These are phyloP conservation scores for Lathronympha strigana DNA, from an alignment of 2,888 invertebrate species.

Conservation along the genomic window DNA sequence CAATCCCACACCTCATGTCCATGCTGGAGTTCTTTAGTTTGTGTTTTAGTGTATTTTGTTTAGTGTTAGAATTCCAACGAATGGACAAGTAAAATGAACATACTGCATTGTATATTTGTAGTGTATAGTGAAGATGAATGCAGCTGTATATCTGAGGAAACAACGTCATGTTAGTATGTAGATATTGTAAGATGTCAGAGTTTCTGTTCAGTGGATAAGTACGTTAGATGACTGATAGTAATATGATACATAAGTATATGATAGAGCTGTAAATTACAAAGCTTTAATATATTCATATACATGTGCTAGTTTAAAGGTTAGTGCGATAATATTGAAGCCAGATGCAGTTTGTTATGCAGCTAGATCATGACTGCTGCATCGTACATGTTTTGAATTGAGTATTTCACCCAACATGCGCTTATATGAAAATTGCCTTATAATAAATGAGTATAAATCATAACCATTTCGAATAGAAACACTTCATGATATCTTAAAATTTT, in stretches of 20 bases:
- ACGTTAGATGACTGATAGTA: constrained; percentile 54
- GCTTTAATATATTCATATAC: constrained; percentile 60
- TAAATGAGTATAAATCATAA: constrained; percentile 3
- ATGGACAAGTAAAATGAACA: constrained; percentile 57
- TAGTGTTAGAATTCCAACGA: constrained; percentile 68
- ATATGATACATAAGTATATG: constrained; percentile 50
- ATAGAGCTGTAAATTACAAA: constrained; percentile 71
- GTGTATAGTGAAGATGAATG: constrained; percentile 66
- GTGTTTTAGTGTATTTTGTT: constrained; percentile 50
- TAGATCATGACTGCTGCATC: constrained; percentile 46
- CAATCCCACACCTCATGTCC: constrained; percentile 76
- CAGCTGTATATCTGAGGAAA: constrained; percentile 72
- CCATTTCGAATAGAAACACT: background rate
- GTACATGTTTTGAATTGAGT: constrained; percentile 11
- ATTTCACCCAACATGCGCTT: constrained; percentile 68
- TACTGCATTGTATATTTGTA: constrained; percentile 55
- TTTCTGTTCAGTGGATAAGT: constrained; percentile 53
- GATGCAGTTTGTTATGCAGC: constrained; percentile 61
- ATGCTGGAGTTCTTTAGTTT: constrained; percentile 75
- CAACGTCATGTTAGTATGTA: constrained; percentile 53
- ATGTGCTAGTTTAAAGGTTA: constrained; percentile 65
- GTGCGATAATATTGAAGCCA: constrained; percentile 76
- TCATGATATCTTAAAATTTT: constrained; percentile 2
- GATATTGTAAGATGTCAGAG: constrained; percentile 41
- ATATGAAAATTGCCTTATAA: constrained; percentile 50